Evolutionary conservation across 2,797 vertebrate genomes (phyloP).

Genomic region (Garrulus glandarius): DNA sequence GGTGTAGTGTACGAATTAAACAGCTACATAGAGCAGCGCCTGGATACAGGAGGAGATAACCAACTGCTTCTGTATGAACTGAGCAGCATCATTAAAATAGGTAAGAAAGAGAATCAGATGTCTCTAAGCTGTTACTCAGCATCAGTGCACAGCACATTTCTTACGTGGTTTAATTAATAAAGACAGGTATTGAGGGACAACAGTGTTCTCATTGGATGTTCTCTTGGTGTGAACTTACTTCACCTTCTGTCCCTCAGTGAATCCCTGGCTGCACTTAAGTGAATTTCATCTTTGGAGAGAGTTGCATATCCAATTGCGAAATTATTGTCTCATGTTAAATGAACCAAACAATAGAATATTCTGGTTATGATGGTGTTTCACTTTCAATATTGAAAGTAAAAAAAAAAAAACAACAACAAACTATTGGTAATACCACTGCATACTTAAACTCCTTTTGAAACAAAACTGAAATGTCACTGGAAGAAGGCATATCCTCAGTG

Average conservation of each 20-base stretch:
- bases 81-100: slow-evolving; percentile 95
- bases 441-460: neutral
- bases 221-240: neutral
- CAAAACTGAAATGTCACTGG: neutral
- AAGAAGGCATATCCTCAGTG: neutral
- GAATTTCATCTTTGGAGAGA: neutral
- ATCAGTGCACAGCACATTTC: neutral
- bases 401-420: neutral
- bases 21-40: slow-evolving; percentile 93
- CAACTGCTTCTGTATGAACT: slow-evolving; percentile 94
- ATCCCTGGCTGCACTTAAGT: neutral
- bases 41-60: slow-evolving; percentile 93
- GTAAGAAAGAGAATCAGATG: slow-evolving; percentile 69
- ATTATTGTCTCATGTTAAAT: neutral
- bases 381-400: neutral
- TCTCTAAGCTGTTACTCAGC: neutral
- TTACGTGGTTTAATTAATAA: neutral
- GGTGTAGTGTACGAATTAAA: slow-evolving; percentile 95
- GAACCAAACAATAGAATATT: neutral
- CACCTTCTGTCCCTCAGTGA: neutral
- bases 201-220: neutral
- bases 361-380: neutral
- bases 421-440: neutral
- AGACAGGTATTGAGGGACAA: neutral
- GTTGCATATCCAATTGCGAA: neutral